phyloP scores from a whole-genome alignment of 2,113 vertebrate species.

The Delphinapterus leucas region DNA sequence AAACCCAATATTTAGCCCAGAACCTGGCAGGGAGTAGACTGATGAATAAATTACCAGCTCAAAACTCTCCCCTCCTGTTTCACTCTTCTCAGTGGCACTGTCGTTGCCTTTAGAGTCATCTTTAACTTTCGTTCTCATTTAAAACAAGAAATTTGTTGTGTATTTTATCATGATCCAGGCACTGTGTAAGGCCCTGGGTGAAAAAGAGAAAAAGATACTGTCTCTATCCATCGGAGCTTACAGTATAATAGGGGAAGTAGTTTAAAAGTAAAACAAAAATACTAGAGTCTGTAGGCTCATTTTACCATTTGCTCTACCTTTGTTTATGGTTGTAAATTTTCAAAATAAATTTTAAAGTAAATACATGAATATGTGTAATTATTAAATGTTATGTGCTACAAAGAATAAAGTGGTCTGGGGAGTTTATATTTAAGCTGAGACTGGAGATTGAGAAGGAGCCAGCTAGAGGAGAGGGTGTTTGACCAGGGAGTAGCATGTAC shows the following conservation, averaged over 20 bases:
- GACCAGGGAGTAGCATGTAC: neutral
- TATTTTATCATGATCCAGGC: neutral
- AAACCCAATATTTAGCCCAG: constrained; percentile 50
- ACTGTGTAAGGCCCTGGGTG: neutral
- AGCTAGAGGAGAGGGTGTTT: neutral
- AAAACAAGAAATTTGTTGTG: neutral
- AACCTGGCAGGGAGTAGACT: constrained; percentile 47
- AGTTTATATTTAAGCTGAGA: neutral
- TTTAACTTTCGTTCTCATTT: constrained; percentile 11
- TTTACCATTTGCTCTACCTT: neutral
- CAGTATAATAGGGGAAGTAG: neutral
- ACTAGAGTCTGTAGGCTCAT: neutral
- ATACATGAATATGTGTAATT: neutral
- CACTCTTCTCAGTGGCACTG: neutral
- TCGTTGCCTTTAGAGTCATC: neutral
- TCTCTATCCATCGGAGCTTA: neutral
- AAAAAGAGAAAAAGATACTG: neutral
- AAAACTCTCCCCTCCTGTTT: constrained; percentile 27
- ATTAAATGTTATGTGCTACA: neutral
- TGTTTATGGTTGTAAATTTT: constrained; percentile 20
- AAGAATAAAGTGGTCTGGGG: neutral
- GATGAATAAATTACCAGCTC: constrained; percentile 70
- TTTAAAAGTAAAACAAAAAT: constrained; percentile 25
- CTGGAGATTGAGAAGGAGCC: constrained; percentile 22
- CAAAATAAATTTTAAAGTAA: constrained; percentile 29